Evolutionary conservation across 2,113 vertebrate genomes (phyloP), one percentile per base, ranked within the genome.

Genomic region (Aldabrachelys gigantea): DNA sequence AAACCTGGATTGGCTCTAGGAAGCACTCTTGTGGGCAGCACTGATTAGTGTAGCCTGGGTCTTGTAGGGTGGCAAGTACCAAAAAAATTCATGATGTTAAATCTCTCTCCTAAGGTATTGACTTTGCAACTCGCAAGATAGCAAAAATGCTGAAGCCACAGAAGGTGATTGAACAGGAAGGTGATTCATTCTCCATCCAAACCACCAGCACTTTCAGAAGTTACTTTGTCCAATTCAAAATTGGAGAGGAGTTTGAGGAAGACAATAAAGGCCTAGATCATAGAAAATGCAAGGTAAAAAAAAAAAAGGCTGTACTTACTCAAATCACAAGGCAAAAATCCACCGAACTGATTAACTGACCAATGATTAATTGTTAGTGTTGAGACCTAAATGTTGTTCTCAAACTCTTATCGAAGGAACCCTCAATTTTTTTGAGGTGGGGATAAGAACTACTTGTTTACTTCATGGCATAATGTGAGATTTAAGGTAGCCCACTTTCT

Each of bases 201-300:
- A 99, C 98, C 0, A 53, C 93, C n/a, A 99, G 98, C 97, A 96
- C 96, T 41, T 98, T 99, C 75, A 97, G 98, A 88, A 99, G 98
- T 95, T 99, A 99, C 56, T 83, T 75, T 1, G 22, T 99, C n/a
- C 95, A 98, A 79, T 99, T 99, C 95, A 98, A 89, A 92, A 84
- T 99, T 29, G 98, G 98, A 65, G 95, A 99, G 85, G 98, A 99
- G 92, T 99, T 99, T 96, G 97, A 98, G 7, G 99, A 99, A 97
- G 98, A 98, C 53, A 99, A 98, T n/a, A 97, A 98, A 94, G 99
- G 99, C 13, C 89, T 99, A 95, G 99, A 99, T 95, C 98, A 98
- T 89, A 98, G 98, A 84, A 98, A 98, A 90, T 98, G 99, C 95
- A 99, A 98, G 98, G 99, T 99, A 97, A 95, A 90, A 62, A 97